Evolutionary conservation across 2,797 vertebrate species (phyloP), one percentile per base, ranked within the genome.

Genomic region (Falco naumanni): DNA sequence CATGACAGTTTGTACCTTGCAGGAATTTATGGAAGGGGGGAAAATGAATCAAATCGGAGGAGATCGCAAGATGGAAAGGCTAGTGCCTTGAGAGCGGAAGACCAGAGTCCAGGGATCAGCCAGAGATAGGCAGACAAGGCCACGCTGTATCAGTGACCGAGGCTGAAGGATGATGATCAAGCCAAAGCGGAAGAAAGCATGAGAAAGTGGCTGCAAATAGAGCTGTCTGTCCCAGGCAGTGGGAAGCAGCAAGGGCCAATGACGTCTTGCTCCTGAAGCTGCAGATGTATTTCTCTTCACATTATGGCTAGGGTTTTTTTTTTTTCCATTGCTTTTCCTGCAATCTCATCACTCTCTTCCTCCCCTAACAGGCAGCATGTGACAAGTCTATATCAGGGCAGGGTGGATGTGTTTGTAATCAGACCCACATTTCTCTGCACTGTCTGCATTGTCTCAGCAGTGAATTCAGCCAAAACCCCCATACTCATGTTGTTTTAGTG

Each of bases 101-200:
- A 26, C 4, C 56, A 24, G 54, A 6, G 39, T 5, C 31, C 66
- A 15, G 48, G 56, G 66, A 70, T 29, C 56, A 75, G 81, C 33
- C 53, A 21, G 53, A 59, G 57, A 7, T 0, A 9, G 54, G 18
- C 89, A 64, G 37, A 16, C 43, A 24, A 64, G 31, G 41, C 37
- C 59, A 4, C 0, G 4, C 10, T 11, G 2, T 34, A 14, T 8
- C 77, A 12, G 26, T 37, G 70, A 33, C 78, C 1, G 1, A n/a
- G 56, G 53, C 4, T 68, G 77, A 14, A 57, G 65, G 72, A 13
- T 33, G 63, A 20, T 24, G 54, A 47, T 17, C 41, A 76, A 41
- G 25, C 41, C 31, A 7, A 69, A 82, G 54, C 0, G 0, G 48
- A n/a, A 70, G 34, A 3, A 19, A 13, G 6, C 70, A 39, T 6